These are phyloP conservation scores for Criorhina ranunculi DNA, from an alignment of 2,888 invertebrate genomes.

Conservation along the genomic window DNA sequence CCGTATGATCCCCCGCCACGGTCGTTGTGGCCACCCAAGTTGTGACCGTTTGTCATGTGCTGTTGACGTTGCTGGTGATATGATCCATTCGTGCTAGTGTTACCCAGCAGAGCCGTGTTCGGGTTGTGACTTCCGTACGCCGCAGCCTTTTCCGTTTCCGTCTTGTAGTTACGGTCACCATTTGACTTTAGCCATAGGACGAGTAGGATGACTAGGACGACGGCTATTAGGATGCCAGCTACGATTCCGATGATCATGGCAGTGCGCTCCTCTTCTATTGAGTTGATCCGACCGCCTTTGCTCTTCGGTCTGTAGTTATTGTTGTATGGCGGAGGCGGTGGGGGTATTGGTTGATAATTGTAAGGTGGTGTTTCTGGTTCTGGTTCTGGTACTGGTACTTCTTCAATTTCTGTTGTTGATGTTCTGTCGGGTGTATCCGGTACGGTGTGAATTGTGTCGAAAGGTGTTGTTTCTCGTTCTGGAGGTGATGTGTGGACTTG, in stretches of 20 bases:
- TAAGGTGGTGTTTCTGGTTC: constrained; percentile 79
- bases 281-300: constrained; percentile 86
- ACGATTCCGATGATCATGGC: constrained; percentile 94
- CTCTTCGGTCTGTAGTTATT: constrained; percentile 83
- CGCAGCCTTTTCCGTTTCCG: constrained; percentile 91
- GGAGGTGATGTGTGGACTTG: constrained; percentile 82
- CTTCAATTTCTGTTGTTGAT: constrained; percentile 79
- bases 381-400: constrained; percentile 78
- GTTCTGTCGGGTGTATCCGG: constrained; percentile 78
- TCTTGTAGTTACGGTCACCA: constrained; percentile 96
- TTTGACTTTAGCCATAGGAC: constrained; percentile 95
- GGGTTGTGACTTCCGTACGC: constrained; percentile 89
- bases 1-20: constrained; percentile 77
- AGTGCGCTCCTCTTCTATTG: constrained; percentile 90
- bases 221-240: constrained; percentile 95
- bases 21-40: constrained; percentile 74
- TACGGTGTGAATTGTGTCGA: constrained; percentile 79
- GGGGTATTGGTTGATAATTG: constrained; percentile 80
- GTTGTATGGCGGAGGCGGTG: constrained; percentile 81
- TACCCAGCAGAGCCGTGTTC: constrained; percentile 90
- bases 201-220: constrained; percentile 94
- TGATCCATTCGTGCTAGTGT: constrained; percentile 86
- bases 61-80: constrained; percentile 84
- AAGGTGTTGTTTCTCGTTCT: constrained; percentile 82
- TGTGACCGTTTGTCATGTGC: constrained; percentile 80